These are phyloP conservation scores for Eutolmus rufibarbis DNA, from an alignment of 2,888 invertebrate genomes.

Conservation along the genomic window DNA sequence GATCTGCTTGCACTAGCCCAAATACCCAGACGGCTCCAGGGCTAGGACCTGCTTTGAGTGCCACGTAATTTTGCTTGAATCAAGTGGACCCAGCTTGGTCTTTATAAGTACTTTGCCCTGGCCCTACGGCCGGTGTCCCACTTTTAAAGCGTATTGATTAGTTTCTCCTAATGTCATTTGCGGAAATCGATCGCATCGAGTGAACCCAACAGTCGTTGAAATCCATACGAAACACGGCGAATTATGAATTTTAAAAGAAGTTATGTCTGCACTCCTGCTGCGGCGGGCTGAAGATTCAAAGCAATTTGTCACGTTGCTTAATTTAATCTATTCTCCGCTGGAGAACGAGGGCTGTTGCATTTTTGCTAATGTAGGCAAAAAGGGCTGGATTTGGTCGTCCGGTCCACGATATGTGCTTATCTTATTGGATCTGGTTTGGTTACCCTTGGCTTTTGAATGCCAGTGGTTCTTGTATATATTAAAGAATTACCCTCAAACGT, in stretches of 20 bases:
- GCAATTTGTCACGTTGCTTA: neutral
- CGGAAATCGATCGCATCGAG: neutral
- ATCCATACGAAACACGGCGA: neutral
- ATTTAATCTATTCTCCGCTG: neutral
- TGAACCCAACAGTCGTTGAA: neutral
- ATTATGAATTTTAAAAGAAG: neutral
- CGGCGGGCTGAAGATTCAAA: neutral
- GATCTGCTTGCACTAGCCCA: neutral
- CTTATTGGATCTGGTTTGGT: neutral
- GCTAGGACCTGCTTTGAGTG: neutral
- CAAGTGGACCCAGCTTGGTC: neutral
- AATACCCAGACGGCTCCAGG: neutral
- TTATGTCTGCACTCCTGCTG: neutral
- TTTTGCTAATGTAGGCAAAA: neutral
- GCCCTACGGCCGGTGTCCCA: neutral
- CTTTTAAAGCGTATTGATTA: conserved; percentile 3
- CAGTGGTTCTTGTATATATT: neutral
- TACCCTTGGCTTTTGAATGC: neutral
- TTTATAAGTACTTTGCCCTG: neutral
- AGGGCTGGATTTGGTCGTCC: neutral
- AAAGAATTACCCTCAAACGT: neutral
- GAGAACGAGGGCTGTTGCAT: neutral
- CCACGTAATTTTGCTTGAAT: neutral
- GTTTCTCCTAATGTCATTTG: conserved; percentile 2
- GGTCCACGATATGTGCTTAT: neutral